Conservation (phyloP, 2,888 invertebrate species). For the Platypus cylindrus region DNA sequence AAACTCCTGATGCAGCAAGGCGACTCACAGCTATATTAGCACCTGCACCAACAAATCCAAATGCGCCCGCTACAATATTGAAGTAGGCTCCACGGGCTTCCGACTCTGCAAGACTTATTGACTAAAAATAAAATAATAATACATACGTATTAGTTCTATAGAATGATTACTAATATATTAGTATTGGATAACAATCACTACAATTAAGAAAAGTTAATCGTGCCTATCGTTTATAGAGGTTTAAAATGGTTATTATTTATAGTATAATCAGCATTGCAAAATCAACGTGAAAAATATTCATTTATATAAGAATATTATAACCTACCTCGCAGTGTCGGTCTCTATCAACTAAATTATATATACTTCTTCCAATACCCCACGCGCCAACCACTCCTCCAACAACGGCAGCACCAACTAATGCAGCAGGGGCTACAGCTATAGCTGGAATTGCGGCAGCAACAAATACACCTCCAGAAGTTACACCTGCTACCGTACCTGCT, state of each 20-base stretch:
- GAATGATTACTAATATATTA: no score
- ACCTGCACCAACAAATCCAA: slow-evolving; percentile 43
- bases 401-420: slow-evolving; percentile 10
- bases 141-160: no score
- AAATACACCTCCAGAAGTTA: slow-evolving; percentile 40
- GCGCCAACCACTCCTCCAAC: slow-evolving; percentile 28
- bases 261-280: no score
- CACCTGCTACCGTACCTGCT: slow-evolving; percentile 23
- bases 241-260: no score
- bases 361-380: slow-evolving; percentile 41
- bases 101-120: slow-evolving; percentile 36
- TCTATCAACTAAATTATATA: slow-evolving; percentile 38
- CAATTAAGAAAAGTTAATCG: background rate
- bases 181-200: background rate
- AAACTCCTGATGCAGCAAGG: slow-evolving; percentile 34
- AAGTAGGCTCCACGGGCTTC: slow-evolving; percentile 49
- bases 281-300: no score
- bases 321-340: slow-evolving; percentile 40
- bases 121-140: slow-evolving; percentile 14
- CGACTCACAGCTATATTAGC: slow-evolving; percentile 37
- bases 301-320: slow-evolving; percentile 3
- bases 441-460: slow-evolving; percentile 41
- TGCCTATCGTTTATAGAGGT: no score
- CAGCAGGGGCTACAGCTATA: slow-evolving; percentile 32
- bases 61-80: slow-evolving; percentile 43